Conservation (phyloP, 1,140 invertebrate genomes). For the Listronotus bonariensis region DNA sequence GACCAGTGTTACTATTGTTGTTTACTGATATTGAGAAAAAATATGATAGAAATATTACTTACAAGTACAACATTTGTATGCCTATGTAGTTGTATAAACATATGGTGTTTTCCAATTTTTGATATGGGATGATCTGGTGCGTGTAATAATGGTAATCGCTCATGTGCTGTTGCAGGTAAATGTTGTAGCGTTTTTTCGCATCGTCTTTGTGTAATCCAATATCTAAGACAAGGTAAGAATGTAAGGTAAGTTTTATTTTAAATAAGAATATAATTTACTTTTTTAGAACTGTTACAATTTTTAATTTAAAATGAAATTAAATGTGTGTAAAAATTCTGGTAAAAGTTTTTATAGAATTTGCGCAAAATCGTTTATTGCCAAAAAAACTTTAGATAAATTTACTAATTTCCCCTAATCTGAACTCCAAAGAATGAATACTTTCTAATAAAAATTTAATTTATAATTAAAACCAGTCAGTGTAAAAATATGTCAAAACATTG, state of each 20-base stretch:
- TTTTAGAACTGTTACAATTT: not conserved
- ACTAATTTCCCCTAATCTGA: too few relatives aligned
- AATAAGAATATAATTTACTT: not conserved
- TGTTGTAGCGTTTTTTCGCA: conserved; percentile 95
- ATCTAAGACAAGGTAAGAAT: conserved; percentile 59
- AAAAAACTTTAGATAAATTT: too few relatives aligned
- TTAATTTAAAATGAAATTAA: conserved; percentile 7
- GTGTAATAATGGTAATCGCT: conserved; percentile 80
- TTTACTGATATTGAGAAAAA: conserved; percentile 15
- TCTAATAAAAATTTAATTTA: too few relatives aligned
- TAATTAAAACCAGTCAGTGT: too few relatives aligned
- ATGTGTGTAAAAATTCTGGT: not conserved
- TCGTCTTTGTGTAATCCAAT: conserved; percentile 87
- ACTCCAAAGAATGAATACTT: too few relatives aligned
- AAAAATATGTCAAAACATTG: too few relatives aligned
- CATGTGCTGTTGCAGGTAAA: conserved; percentile 83
- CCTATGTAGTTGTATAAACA: conserved; percentile 85
- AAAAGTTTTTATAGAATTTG: not conserved
- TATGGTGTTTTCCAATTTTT: conserved; percentile 75
- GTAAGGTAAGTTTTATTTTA: not conserved
- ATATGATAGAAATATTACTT: conserved; percentile 43
- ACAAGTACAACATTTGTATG: conserved; percentile 85
- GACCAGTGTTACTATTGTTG: too few relatives aligned
- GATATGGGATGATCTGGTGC: conserved; percentile 78
- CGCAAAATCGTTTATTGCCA: too few relatives aligned